phyloP scores from a whole-genome alignment of 2,797 vertebrate genomes.

The Eleutherodactylus coqui region DNA sequence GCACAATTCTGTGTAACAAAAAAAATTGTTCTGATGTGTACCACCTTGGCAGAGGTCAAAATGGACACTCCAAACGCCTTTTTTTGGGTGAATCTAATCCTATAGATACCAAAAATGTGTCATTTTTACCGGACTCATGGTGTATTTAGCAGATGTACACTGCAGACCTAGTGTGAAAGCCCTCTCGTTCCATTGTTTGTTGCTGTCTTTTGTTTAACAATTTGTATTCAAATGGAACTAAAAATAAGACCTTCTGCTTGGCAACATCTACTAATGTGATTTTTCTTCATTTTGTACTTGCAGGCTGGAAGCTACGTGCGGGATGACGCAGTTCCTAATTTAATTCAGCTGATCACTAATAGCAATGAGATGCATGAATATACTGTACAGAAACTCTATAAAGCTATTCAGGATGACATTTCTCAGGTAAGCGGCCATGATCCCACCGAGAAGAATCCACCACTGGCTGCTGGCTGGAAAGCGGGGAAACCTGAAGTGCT shows the following conservation, averaged over 20 bases:
- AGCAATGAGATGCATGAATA: conserved; percentile 98
- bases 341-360: conserved; percentile 99
- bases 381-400: conserved; percentile 98
- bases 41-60: too few relatives aligned
- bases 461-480: not conserved
- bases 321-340: conserved; percentile 97
- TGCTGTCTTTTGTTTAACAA: not conserved
- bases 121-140: too few relatives aligned
- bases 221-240: not conserved
- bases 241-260: not conserved
- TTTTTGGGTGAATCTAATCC: too few relatives aligned
- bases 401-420: conserved; percentile 96
- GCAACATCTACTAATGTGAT: not conserved
- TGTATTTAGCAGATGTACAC: too few relatives aligned
- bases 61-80: too few relatives aligned
- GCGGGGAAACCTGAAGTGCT: too few relatives aligned
- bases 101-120: too few relatives aligned
- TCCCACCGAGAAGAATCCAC: too few relatives aligned
- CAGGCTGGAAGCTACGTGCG: conserved; percentile 98
- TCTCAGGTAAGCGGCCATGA: conserved; percentile 83
- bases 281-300: conserved; percentile 63
- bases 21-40: too few relatives aligned
- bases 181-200: too few relatives aligned
- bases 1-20: too few relatives aligned
- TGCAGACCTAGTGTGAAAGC: too few relatives aligned